These are phyloP conservation scores for Murina feae DNA, from an alignment of 2,113 vertebrate species.

Conservation along the genomic window DNA sequence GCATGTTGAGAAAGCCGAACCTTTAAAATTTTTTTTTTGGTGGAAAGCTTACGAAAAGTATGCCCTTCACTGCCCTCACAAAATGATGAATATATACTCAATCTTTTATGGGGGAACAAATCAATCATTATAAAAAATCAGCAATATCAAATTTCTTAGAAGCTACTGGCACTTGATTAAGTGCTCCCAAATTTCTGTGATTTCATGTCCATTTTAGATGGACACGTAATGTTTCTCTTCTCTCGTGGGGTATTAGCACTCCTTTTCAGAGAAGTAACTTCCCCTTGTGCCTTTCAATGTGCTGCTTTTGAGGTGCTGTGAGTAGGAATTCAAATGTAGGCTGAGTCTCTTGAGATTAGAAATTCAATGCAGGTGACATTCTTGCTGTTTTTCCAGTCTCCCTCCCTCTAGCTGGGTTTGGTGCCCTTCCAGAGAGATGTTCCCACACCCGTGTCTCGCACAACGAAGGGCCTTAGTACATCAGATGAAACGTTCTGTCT, in stretches of 20 bases:
- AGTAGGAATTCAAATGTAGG: neutral
- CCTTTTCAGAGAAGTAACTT: neutral
- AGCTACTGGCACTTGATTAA: neutral
- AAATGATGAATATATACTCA: neutral
- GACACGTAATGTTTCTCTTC: neutral
- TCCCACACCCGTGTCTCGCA: neutral
- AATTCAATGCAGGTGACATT: neutral
- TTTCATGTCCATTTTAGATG: neutral
- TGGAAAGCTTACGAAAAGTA: neutral
- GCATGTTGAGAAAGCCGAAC: slow-evolving; percentile 10
- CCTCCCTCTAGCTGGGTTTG: neutral
- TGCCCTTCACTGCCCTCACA: neutral
- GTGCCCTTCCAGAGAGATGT: neutral
- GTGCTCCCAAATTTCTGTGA: neutral
- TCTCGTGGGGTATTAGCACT: neutral
- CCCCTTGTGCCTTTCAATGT: neutral
- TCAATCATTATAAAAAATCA: neutral
- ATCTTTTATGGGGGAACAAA: neutral
- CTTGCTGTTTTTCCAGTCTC: neutral
- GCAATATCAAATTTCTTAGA: neutral
- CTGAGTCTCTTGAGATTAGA: neutral
- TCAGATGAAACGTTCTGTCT: neutral
- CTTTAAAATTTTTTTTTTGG: neutral
- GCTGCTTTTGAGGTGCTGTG: neutral
- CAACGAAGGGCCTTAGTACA: neutral